A percentile compares a stretch with the other conserved stretches of the same genome.
Conservation (phyloP, 2,113 vertebrate genomes). For the Chaetodon trifascialis region DNA sequence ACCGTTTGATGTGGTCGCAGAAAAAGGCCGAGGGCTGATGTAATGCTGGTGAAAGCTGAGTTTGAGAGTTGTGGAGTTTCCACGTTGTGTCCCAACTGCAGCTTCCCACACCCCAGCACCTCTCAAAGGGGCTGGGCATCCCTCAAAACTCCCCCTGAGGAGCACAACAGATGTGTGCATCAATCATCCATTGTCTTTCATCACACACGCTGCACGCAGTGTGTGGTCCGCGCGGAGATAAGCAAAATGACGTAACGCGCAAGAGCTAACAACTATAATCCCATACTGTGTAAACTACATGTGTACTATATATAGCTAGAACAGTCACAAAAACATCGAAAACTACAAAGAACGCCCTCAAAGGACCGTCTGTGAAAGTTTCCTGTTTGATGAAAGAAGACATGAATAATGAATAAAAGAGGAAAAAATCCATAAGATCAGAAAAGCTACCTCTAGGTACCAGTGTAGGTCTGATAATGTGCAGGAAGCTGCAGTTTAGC, state of each 20-base stretch:
- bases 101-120: conserved; percentile 71
- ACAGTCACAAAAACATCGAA: conserved; percentile 15
- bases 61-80: conserved; percentile 66
- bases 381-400: background rate
- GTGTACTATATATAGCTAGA: conserved; percentile 15
- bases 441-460: background rate
- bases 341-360: background rate
- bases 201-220: conserved; percentile 55
- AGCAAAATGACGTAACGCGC: conserved; percentile 55
- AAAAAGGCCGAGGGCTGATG: conserved; percentile 72
- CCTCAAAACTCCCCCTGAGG: conserved; percentile 68
- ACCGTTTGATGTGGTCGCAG: conserved; percentile 72
- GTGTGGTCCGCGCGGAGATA: conserved; percentile 71
- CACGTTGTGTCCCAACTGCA: conserved; percentile 60
- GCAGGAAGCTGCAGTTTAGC: conserved; percentile 3
- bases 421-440: background rate
- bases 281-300: conserved; percentile 28
- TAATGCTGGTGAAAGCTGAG: conserved; percentile 72
- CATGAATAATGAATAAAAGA: background rate
- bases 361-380: background rate
- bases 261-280: conserved; percentile 49
- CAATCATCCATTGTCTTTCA: conserved; percentile 77
- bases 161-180: conserved; percentile 80
- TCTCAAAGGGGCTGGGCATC: conserved; percentile 68
- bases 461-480: background rate